Percentiles rank a stretch among this genome's conserved stretches.
Conservation (phyloP, 2,113 vertebrate species). For the Electrona antarctica region DNA sequence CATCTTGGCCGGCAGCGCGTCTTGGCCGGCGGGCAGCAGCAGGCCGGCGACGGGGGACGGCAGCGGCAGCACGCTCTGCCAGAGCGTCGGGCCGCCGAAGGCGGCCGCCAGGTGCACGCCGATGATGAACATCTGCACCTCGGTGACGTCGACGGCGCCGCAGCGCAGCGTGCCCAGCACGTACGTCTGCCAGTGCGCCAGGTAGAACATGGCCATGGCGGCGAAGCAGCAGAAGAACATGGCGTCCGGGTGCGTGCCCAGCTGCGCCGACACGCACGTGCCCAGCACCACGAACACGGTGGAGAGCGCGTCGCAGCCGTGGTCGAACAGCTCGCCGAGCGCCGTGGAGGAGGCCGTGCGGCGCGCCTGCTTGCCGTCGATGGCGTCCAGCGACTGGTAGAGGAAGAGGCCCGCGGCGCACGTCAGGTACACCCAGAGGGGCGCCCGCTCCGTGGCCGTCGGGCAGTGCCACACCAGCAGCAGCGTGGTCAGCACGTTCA, state of each 20-base stretch:
- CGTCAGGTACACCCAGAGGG: slow-evolving; percentile 93
- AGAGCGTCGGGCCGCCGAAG: too few species aligned
- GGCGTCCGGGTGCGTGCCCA: slow-evolving; percentile 98
- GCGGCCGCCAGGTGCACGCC: too few species aligned
- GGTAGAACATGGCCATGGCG: slow-evolving; percentile 99
- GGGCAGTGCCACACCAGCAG: too few species aligned
- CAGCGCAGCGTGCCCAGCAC: slow-evolving; percentile 96
- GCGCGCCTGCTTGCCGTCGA: slow-evolving; percentile 97
- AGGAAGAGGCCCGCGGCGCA: slow-evolving; percentile 95
- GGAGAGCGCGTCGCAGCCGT: slow-evolving; percentile 97
- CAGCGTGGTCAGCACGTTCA: too few species aligned
- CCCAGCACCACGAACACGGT: slow-evolving; percentile 98
- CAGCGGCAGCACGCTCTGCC: too few species aligned
- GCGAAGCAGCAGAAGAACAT: slow-evolving; percentile 99
- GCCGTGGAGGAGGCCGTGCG: slow-evolving; percentile 97
- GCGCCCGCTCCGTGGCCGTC: slow-evolving; percentile 79
- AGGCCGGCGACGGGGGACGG: too few species aligned
- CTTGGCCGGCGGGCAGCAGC: too few species aligned
- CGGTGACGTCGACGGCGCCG: slow-evolving; percentile 75
- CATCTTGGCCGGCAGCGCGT: too few species aligned
- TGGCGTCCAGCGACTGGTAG: slow-evolving; percentile 97
- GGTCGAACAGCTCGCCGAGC: slow-evolving; percentile 96
- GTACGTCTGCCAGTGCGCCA: slow-evolving; percentile 98
- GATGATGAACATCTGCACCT: too few species aligned
- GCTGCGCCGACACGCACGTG: slow-evolving; percentile 94